Percentiles rank a stretch among this genome's conserved stretches.
Evolutionary conservation across 2,797 vertebrate genomes (phyloP).

Genomic region (Catamblyrhynchus diadema): DNA sequence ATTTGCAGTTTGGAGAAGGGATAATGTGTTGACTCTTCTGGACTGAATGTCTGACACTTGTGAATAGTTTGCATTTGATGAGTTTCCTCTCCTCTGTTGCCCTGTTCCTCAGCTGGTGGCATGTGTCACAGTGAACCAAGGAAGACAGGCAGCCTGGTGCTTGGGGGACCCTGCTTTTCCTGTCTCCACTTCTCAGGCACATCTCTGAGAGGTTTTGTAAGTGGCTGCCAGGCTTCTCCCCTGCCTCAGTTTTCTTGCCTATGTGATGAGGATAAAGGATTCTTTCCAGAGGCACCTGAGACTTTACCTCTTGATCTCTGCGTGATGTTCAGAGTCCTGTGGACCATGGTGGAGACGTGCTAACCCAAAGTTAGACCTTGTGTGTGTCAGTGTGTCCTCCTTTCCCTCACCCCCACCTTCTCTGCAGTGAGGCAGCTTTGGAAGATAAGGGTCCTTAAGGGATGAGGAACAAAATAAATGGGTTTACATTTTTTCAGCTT

Average conservation of each 20-base stretch:
- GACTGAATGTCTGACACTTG: background rate
- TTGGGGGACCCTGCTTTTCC: background rate
- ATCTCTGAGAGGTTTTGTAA: background rate
- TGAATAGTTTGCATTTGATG: background rate
- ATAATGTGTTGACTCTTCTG: background rate
- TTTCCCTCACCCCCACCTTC: background rate
- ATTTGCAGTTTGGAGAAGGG: background rate
- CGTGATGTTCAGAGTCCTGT: background rate
- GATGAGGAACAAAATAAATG: constrained; percentile 79
- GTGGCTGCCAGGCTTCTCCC: background rate
- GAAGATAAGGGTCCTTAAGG: constrained; percentile 82
- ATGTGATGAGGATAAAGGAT: background rate
- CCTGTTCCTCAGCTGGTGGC: background rate
- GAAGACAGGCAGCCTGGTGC: constrained; percentile 2
- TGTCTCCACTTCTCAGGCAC: background rate
- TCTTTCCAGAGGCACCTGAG: background rate
- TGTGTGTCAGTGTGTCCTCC: background rate
- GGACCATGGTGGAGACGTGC: background rate
- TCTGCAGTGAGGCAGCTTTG: background rate
- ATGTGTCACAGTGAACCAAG: background rate
- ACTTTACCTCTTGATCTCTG: background rate
- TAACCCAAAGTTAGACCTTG: background rate
- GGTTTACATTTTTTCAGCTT: constrained; percentile 82
- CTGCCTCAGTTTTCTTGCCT: constrained; percentile 12
- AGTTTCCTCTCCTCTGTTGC: background rate